Evolutionary conservation across 1,140 invertebrate species (phyloP), one percentile per base, ranked within the genome.

Genomic region (Ectropis grisescens): DNA sequence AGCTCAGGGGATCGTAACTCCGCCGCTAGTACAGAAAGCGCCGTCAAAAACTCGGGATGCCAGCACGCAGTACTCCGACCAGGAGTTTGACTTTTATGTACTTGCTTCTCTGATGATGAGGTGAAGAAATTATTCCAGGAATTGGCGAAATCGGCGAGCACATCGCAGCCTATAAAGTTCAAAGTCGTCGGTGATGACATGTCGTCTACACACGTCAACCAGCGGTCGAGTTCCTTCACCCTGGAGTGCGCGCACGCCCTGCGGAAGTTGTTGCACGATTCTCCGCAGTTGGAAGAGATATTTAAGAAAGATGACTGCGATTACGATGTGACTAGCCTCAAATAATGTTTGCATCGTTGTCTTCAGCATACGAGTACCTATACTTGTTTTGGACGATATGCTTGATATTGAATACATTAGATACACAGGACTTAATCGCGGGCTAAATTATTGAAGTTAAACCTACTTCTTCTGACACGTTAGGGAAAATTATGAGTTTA

Each of bases 61-160:
- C 1, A 33, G 37, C 7, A 71, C 58, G 5, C 71, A 79, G 23
- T 70, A 51, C 36, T 57, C 57, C 8, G 69, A 80, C 33, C 34
- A 48, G 28, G 54, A 70, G 32, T 69, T 58, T 36, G 61, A 75
- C 13, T 37, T 4, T 29, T 76, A 9, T 80, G 65, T 30, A 58
- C 42, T 19, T 75, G 67, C 35, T 72, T 72, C 10, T 62, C 67
- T 2, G 57, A 65, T 7, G 49, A 58, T 16, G 55, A 60, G 41
- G 24, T 61, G 4, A 35, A 65, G 13, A 55, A 55, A 37, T 9
- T 59, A 9, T 45, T 54, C 13, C 19, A 35, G 11, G 29, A 48
- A 11, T n/a, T n/a, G n/a, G n/a, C n/a, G n/a, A n/a, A n/a, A n/a
- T n/a, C n/a, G n/a, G n/a, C n/a, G n/a, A n/a, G n/a, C n/a, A n/a